Percentiles rank a stretch among this genome's conserved stretches.
These are phyloP conservation scores for Diploptera punctata DNA, from an alignment of 2,888 invertebrate species.

Conservation along the genomic window DNA sequence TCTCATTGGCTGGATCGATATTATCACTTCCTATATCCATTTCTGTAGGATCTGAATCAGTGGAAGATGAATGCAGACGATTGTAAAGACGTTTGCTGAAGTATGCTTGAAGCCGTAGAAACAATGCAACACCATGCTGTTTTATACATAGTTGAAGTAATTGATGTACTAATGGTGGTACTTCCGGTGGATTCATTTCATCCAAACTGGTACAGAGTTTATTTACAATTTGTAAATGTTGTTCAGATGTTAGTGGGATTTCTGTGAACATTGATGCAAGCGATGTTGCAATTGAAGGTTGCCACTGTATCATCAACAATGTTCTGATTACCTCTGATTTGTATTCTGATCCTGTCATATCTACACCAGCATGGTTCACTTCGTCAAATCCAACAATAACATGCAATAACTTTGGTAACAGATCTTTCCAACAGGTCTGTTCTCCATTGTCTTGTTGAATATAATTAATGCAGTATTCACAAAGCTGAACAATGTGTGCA, in stretches of 20 bases:
- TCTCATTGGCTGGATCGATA: slow-evolving; percentile 2
- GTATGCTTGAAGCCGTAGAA: slow-evolving; percentile 60
- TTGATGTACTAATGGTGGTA: slow-evolving; percentile 73
- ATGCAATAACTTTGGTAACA: slow-evolving; percentile 67
- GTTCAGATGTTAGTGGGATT: slow-evolving; percentile 63
- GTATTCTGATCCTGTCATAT: slow-evolving; percentile 65
- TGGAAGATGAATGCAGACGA: background rate
- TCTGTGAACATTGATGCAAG: slow-evolving; percentile 72
- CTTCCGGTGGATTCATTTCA: slow-evolving; percentile 64
- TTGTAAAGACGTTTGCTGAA: slow-evolving; percentile 51
- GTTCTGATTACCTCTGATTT: slow-evolving; percentile 65
- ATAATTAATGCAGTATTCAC: slow-evolving; percentile 15
- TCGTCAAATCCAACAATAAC: slow-evolving; percentile 60
- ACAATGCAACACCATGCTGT: slow-evolving; percentile 55
- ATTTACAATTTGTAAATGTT: slow-evolving; percentile 66
- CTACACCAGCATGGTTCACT: slow-evolving; percentile 63
- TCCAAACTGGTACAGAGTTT: slow-evolving; percentile 66
- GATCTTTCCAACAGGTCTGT: slow-evolving; percentile 68
- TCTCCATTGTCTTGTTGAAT: slow-evolving; percentile 10
- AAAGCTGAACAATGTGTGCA: slow-evolving; percentile 12
- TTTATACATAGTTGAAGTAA: slow-evolving; percentile 64
- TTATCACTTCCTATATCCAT: background rate
- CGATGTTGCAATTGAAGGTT: slow-evolving; percentile 64
- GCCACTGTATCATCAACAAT: slow-evolving; percentile 67
- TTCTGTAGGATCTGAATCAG: background rate